Conservation (phyloP, 1,140 invertebrate species). For the Drosophila kepulauana region DNA sequence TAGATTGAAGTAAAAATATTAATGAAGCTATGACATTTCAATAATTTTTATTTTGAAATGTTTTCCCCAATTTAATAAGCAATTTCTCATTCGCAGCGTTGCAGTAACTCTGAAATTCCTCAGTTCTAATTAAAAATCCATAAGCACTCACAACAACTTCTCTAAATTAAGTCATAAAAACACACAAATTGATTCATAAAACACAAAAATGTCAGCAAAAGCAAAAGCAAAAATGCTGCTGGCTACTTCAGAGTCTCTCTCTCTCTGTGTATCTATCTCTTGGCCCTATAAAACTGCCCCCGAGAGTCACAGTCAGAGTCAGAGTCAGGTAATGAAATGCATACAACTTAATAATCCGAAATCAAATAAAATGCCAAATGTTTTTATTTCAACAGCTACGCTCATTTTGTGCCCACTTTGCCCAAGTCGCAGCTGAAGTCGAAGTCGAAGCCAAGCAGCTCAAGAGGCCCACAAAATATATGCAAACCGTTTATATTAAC, state of each 20-base stretch:
- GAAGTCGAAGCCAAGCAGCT: background rate
- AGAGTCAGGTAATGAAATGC: constrained; percentile 66
- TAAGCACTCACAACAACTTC: constrained; percentile 41
- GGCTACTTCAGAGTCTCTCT: background rate
- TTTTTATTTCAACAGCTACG: constrained; percentile 83
- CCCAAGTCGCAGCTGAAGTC: background rate
- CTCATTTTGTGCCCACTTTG: constrained; percentile 65
- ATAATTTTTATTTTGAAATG: too few relatives aligned
- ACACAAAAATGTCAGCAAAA: constrained; percentile 39
- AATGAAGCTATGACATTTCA: too few relatives aligned
- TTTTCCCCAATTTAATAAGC: background rate
- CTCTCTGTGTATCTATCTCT: background rate
- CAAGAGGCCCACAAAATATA: constrained; percentile 43
- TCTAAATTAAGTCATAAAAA: constrained; percentile 71
- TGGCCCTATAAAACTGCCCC: constrained; percentile 37
- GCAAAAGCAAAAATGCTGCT: constrained; percentile 18
- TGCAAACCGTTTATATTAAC: constrained; percentile 63
- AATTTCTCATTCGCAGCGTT: constrained; percentile 32
- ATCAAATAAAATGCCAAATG: constrained; percentile 82
- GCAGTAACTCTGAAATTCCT: background rate
- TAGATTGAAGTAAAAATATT: too few relatives aligned
- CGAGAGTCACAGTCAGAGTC: too few relatives aligned
- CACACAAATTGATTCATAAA: constrained; percentile 70
- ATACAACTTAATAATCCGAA: constrained; percentile 78
- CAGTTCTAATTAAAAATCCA: constrained; percentile 58